A percentile compares a stretch with the other conserved stretches of the same genome.
Conservation (phyloP, 2,888 invertebrate genomes). For the Campopleginae sp. region DNA sequence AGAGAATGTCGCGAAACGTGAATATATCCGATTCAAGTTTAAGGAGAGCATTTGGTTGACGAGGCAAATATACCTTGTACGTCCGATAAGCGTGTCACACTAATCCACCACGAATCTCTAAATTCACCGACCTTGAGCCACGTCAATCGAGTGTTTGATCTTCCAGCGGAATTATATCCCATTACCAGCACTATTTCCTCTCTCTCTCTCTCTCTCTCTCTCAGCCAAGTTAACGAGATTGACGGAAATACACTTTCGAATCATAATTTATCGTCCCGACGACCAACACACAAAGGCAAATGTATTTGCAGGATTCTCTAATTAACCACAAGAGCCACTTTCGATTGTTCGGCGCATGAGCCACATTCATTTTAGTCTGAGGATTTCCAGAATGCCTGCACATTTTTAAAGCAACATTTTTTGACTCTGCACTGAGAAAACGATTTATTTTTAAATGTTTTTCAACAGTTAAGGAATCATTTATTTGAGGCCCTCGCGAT, state of each 20-base stretch:
- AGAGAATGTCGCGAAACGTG: slow-evolving; percentile 11
- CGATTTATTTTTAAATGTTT: no score
- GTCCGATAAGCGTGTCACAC: slow-evolving; percentile 71
- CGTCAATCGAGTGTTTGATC: slow-evolving; percentile 70
- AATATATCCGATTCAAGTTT: slow-evolving; percentile 26
- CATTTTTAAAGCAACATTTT: no score
- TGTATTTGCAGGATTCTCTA: neutral
- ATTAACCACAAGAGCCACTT: neutral
- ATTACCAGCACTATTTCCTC: slow-evolving; percentile 3
- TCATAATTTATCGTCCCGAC: neutral
- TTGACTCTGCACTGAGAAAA: no score
- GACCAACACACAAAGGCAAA: neutral
- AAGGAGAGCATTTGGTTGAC: slow-evolving; percentile 14
- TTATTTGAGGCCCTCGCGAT: no score
- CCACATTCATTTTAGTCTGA: no score
- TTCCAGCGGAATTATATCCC: slow-evolving; percentile 5
- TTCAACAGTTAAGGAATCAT: no score
- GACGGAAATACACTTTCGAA: neutral
- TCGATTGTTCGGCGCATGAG: no score
- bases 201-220: no score
- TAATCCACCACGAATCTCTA: slow-evolving; percentile 72
- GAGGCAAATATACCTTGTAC: slow-evolving; percentile 68
- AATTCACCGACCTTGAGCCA: slow-evolving; percentile 76
- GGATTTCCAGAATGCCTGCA: no score
- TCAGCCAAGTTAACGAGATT: neutral